Conservation (phyloP, 2,113 vertebrate species). For the Ceyx cyanopectus region DNA sequence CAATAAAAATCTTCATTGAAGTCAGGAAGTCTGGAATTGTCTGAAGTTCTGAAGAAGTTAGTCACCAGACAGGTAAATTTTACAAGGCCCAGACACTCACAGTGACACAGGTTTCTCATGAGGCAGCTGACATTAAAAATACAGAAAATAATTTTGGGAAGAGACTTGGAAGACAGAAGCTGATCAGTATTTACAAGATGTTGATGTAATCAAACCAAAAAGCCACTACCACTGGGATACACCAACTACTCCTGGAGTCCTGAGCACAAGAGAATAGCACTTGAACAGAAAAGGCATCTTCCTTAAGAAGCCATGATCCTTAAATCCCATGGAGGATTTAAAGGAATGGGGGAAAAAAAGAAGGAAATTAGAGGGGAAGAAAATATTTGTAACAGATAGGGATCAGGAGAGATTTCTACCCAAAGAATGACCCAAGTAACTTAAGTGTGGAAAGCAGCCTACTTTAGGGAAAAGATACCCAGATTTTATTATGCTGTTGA, state of each 20-base stretch:
- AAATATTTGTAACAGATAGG: background rate
- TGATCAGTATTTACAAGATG: background rate
- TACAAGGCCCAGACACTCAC: background rate
- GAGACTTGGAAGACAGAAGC: background rate
- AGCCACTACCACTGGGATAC: background rate
- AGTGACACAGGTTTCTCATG: background rate
- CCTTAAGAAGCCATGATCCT: background rate
- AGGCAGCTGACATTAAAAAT: background rate
- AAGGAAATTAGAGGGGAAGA: background rate
- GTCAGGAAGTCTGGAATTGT: background rate
- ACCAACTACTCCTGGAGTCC: background rate
- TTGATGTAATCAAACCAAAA: background rate
- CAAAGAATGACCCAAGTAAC: background rate
- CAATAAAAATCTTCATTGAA: background rate
- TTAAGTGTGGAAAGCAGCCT: background rate
- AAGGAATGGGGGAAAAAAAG: background rate
- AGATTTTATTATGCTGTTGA: background rate
- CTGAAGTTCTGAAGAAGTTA: background rate
- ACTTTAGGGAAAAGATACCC: background rate
- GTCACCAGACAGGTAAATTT: background rate
- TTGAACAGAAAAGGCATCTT: background rate
- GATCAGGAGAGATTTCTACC: background rate
- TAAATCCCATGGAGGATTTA: background rate
- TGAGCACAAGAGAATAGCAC: background rate
- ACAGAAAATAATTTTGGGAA: background rate